Evolutionary conservation across 2,797 vertebrate genomes (phyloP).

Genomic region (Podarcis lilfordi): DNA sequence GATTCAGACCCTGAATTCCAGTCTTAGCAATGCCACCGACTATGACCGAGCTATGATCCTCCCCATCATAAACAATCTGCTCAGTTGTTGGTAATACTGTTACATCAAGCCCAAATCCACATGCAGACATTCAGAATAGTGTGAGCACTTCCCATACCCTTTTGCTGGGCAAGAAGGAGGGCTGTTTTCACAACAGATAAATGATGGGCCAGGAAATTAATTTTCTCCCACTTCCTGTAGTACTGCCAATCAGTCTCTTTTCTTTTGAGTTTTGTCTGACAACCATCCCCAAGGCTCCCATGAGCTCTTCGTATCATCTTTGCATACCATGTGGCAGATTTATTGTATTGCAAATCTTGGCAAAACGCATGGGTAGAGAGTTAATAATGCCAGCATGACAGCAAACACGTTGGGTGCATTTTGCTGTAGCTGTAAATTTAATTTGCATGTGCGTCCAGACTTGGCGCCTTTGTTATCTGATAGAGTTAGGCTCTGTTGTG

Average conservation of each 20-base stretch:
- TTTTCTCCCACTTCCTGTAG: background rate
- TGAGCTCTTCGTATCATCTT: background rate
- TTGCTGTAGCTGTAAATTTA: background rate
- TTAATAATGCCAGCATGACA: background rate
- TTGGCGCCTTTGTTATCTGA: background rate
- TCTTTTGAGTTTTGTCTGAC: constrained; percentile 25
- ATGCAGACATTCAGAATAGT: background rate
- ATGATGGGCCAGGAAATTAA: background rate
- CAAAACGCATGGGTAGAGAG: background rate
- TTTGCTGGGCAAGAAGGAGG: background rate
- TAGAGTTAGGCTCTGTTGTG: background rate
- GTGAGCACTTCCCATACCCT: background rate
- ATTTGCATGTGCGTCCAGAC: background rate
- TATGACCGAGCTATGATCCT: background rate
- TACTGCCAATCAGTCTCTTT: background rate
- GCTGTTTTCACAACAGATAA: background rate
- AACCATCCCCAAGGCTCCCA: background rate
- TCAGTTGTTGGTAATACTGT: background rate
- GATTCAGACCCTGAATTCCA: background rate
- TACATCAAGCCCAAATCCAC: background rate
- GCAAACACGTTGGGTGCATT: background rate
- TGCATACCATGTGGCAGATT: background rate
- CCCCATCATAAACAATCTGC: background rate
- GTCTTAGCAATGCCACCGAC: background rate
- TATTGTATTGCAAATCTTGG: background rate